Evolutionary conservation across 2,113 vertebrate genomes (phyloP).

Genomic region (Lepus europaeus): DNA sequence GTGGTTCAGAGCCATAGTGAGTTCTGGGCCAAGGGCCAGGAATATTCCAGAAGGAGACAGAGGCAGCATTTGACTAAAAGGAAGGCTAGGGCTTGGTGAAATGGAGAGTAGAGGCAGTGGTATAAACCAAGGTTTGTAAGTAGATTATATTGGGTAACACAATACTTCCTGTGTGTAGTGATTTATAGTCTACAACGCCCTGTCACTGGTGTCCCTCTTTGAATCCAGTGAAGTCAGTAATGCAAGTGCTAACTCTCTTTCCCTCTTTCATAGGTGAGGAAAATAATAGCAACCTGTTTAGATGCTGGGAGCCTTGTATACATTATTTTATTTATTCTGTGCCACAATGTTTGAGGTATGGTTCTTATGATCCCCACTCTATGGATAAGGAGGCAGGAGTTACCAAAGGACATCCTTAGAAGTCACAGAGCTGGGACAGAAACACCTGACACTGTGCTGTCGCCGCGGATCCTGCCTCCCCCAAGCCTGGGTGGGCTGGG

Average conservation of each 20-base stretch:
- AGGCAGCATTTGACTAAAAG: constrained; percentile 14
- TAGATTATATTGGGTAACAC: neutral
- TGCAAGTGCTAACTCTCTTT: neutral
- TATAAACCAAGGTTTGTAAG: neutral
- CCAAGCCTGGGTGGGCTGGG: neutral
- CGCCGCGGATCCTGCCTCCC: neutral
- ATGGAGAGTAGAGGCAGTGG: neutral
- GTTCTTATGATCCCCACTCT: constrained; percentile 16
- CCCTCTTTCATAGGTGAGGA: neutral
- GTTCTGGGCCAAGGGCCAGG: neutral
- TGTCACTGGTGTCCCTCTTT: neutral
- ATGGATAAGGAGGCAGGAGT: neutral
- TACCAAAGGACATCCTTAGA: neutral
- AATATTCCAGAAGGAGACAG: constrained; percentile 48
- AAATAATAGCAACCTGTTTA: neutral
- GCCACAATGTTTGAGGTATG: neutral
- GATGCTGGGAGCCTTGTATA: neutral
- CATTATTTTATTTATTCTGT: neutral
- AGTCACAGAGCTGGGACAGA: neutral
- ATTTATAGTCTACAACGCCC: neutral
- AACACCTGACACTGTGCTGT: neutral
- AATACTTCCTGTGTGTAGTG: neutral
- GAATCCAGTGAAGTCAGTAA: neutral
- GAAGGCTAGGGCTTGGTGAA: neutral
- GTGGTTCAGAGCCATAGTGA: neutral